Percentiles rank a stretch among this genome's conserved stretches.
Evolutionary conservation across 1,140 invertebrate species (phyloP).

Genomic region (Helicorthomorpha holstii): DNA sequence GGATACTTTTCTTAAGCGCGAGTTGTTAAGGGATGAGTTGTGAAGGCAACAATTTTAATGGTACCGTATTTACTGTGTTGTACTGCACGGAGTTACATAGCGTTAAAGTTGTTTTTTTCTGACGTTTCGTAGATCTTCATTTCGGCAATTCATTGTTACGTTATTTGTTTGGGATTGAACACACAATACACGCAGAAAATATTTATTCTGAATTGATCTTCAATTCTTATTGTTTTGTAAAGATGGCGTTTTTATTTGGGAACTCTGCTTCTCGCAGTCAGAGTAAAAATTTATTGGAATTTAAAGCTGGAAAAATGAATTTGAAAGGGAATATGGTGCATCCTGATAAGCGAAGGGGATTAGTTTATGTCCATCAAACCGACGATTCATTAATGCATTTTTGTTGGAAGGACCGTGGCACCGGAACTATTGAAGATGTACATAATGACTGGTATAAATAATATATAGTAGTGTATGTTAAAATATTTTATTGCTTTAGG

Average conservation of each 20-base stretch:
- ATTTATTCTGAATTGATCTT: too few species aligned
- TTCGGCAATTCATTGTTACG: too few species aligned
- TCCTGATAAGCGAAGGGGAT: constrained; percentile 87
- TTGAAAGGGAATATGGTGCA: constrained; percentile 86
- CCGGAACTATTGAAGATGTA: constrained; percentile 57
- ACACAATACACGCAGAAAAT: too few species aligned
- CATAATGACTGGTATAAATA: constrained; percentile 15
- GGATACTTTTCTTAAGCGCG: too few species aligned
- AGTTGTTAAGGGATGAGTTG: too few species aligned
- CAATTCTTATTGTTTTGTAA: background rate
- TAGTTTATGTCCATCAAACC: constrained; percentile 75
- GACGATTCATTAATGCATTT: constrained; percentile 96
- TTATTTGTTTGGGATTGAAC: too few species aligned
- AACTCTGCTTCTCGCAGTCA: constrained; percentile 48
- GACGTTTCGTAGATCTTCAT: too few species aligned
- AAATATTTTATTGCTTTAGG: constrained; percentile 33
- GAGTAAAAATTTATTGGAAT: constrained; percentile 85
- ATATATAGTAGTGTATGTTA: constrained; percentile 16
- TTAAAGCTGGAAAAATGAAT: constrained; percentile 91
- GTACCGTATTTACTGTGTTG: too few species aligned
- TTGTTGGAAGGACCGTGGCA: constrained; percentile 88
- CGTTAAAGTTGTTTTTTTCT: too few species aligned
- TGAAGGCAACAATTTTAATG: too few species aligned
- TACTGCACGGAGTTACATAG: too few species aligned
- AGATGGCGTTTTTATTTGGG: constrained; percentile 40